Conservation (phyloP, 1,140 invertebrate species). For the Pseudomyrmex flavicornis region DNA sequence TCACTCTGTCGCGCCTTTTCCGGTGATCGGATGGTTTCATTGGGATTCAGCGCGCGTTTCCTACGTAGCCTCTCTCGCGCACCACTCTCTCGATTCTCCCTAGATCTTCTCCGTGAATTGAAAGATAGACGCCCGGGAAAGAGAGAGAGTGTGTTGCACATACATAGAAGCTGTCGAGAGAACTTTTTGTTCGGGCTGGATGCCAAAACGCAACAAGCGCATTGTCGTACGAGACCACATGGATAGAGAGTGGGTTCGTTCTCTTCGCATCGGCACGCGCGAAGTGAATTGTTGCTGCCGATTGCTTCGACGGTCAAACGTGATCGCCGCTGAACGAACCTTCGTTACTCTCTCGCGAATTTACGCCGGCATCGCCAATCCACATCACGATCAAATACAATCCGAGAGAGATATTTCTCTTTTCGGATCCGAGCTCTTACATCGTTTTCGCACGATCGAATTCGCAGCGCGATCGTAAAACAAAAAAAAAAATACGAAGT, state of each 20-base stretch:
- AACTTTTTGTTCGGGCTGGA: constrained; percentile 22
- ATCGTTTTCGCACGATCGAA: no score
- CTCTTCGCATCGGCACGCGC: constrained; percentile 7
- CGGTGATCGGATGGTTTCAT: constrained; percentile 49
- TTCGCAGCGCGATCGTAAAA: no score
- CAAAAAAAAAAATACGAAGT: no score
- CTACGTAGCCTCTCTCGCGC: constrained; percentile 30
- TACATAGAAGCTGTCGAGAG: neutral
- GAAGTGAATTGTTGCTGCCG: constrained; percentile 32
- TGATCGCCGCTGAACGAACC: constrained; percentile 10
- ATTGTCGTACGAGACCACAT: constrained; percentile 6
- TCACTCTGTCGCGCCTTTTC: constrained; percentile 18
- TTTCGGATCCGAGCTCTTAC: neutral
- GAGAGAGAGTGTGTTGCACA: neutral
- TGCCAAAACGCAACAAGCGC: constrained; percentile 71
- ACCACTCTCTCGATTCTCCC: constrained; percentile 12
- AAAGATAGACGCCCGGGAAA: neutral
- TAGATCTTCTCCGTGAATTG: constrained; percentile 1
- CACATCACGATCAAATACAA: neutral
- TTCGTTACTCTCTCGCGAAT: constrained; percentile 12
- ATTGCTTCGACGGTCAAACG: constrained; percentile 10
- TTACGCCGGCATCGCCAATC: neutral
- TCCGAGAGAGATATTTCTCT: neutral
- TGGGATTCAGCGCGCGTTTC: constrained; percentile 48
- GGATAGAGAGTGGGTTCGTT: neutral